Conservation (phyloP, 2,888 invertebrate genomes). For the Nasonovia ribisnigri region DNA sequence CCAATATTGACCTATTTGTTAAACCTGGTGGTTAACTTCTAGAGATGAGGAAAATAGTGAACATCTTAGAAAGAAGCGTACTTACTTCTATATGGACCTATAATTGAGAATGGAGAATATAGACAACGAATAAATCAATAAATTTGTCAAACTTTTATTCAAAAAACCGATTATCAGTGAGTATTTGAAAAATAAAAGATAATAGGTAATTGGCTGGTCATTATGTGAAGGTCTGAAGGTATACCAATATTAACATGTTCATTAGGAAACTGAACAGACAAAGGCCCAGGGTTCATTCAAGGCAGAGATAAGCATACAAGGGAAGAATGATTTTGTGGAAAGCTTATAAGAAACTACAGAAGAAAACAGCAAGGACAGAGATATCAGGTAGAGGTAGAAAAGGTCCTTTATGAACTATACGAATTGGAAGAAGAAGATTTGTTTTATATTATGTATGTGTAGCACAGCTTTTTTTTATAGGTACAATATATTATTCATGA, state of each 20-base stretch:
- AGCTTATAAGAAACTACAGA: neutral
- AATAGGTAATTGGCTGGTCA: neutral
- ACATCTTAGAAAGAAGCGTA: neutral
- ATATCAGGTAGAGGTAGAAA: neutral
- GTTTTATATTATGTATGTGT: neutral
- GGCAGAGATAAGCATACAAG: neutral
- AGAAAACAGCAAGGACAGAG: neutral
- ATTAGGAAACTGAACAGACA: neutral
- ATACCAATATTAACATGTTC: neutral
- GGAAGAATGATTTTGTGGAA: neutral
- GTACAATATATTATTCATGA: neutral
- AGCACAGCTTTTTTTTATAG: neutral
- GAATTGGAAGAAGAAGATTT: neutral
- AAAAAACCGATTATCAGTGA: neutral
- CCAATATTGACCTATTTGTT: neutral
- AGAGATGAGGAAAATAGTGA: neutral
- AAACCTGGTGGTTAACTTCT: neutral
- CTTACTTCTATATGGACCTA: neutral
- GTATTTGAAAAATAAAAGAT: neutral
- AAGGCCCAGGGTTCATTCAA: neutral
- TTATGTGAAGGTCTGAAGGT: neutral
- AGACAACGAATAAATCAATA: neutral
- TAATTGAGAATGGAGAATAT: neutral
- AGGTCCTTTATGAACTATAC: neutral
- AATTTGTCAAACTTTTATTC: neutral